These are phyloP conservation scores for Paradoxurus hermaphroditus DNA, from an alignment of 2,113 vertebrate genomes.

Conservation along the genomic window DNA sequence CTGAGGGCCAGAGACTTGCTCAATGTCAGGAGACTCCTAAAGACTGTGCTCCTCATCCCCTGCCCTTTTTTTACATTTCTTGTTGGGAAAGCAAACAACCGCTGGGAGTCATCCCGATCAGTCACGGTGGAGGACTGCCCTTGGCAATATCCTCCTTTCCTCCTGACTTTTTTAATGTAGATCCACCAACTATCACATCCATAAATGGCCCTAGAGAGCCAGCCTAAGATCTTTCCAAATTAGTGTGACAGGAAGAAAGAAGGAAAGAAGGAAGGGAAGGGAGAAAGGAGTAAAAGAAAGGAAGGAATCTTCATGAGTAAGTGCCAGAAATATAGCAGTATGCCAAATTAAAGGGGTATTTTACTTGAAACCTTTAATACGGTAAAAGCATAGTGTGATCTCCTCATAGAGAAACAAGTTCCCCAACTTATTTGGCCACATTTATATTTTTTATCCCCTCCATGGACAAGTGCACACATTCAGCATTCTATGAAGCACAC, in stretches of 20 bases:
- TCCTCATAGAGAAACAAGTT: not conserved
- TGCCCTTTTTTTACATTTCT: not conserved
- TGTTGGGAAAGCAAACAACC: not conserved
- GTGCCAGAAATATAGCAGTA: not conserved
- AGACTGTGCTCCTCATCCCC: not conserved
- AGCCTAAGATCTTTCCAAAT: not conserved
- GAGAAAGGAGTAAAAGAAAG: fast-evolving
- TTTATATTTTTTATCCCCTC: not conserved
- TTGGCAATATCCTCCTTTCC: not conserved
- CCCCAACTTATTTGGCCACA: not conserved
- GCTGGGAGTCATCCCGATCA: not conserved
- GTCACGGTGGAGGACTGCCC: not conserved
- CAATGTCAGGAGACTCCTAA: not conserved
- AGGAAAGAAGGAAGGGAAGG: fast-evolving
- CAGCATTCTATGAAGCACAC: not conserved
- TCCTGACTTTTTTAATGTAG: not conserved
- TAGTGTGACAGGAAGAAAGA: not conserved
- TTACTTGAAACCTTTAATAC: not conserved
- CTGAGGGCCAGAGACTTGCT: not conserved
- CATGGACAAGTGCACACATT: not conserved
- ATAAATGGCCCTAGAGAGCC: not conserved
- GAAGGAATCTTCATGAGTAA: not conserved
- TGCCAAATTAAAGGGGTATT: not conserved
- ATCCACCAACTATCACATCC: not conserved
- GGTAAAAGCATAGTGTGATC: not conserved